phyloP scores from a whole-genome alignment of 2,113 vertebrate species.

The Okapia johnstoni region DNA sequence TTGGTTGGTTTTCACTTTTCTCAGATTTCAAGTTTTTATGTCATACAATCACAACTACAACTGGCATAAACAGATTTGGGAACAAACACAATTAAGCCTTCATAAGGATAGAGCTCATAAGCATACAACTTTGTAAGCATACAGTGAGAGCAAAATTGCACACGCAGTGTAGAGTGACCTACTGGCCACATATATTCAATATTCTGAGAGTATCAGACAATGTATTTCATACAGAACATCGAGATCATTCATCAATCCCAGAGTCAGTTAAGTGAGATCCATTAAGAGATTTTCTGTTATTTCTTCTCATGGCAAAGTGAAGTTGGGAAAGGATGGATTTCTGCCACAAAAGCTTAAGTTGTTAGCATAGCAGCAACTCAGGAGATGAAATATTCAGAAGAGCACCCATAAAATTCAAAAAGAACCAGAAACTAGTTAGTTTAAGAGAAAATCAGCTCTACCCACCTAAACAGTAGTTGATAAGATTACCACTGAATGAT shows the following conservation, averaged over 20 bases:
- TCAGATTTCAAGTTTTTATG: neutral
- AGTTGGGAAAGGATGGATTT: neutral
- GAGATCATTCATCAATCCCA: neutral
- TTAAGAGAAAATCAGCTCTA: neutral
- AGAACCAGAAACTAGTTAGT: neutral
- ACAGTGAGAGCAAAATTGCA: neutral
- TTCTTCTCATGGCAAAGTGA: neutral
- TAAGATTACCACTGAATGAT: neutral
- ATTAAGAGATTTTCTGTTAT: neutral
- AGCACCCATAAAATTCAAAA: neutral
- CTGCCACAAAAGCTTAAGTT: neutral
- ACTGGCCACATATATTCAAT: neutral
- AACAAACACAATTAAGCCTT: neutral
- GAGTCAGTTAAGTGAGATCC: neutral
- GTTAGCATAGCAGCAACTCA: neutral
- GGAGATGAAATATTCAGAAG: neutral
- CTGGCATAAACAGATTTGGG: neutral
- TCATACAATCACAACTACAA: neutral
- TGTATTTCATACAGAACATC: neutral
- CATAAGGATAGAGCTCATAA: neutral
- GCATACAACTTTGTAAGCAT: neutral
- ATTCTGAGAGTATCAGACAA: neutral
- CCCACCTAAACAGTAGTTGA: neutral
- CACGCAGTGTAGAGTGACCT: neutral
- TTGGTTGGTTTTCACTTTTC: neutral